phyloP scores from a whole-genome alignment of 2,888 invertebrate genomes.

The Dryococelus australis region DNA sequence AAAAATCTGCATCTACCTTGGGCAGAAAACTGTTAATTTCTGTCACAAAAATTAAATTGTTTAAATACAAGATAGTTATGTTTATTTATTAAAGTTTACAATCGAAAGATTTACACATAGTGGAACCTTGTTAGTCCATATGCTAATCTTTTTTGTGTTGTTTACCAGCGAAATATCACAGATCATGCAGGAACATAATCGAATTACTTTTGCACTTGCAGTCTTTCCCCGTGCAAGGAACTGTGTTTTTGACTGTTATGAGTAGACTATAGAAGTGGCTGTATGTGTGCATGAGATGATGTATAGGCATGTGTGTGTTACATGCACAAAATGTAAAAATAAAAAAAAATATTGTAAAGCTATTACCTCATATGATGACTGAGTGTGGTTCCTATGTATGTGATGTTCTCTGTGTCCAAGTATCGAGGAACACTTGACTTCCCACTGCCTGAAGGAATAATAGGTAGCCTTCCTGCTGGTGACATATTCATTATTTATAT shows the following conservation, averaged over 20 bases:
- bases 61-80: no score
- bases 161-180: no score
- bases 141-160: no score
- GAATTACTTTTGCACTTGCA: no score
- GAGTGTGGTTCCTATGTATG: background rate
- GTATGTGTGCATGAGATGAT: background rate
- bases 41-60: no score
- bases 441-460: background rate
- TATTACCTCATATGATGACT: background rate
- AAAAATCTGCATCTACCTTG: no score
- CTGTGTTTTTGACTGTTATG: conserved; percentile 7
- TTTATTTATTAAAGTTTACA: no score
- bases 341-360: background rate
- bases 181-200: no score
- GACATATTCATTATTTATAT: background rate
- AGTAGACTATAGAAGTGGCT: background rate
- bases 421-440: background rate
- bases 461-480: background rate
- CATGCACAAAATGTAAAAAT: background rate
- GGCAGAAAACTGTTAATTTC: no score
- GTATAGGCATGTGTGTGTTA: background rate
- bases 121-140: no score
- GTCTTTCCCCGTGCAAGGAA: background rate
- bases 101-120: no score
- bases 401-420: background rate